Evolutionary conservation across 2,797 vertebrate species (phyloP), one percentile per base, ranked within the genome.

Genomic region (Alcedo quadribrachys): DNA sequence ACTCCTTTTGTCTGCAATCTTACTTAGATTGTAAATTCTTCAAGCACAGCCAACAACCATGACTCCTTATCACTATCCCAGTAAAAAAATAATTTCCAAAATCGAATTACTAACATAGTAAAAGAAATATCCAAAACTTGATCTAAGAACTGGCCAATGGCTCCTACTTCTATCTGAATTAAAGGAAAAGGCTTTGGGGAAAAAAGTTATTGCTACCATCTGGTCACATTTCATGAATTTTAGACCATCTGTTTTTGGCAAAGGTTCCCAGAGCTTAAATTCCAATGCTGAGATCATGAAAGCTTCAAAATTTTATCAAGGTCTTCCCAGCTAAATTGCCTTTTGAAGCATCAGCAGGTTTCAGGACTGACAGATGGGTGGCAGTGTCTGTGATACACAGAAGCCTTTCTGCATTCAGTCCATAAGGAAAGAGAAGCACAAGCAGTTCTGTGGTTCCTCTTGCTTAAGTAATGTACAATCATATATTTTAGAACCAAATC

Each of bases 191-290:
- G n/a, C 45, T 90, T 90, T 51, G 40, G 55, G 15, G 58, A 60
- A 87, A 75, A 69, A 33, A 24, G 14, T 77, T 70, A 21, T 8
- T 86, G 28, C 15, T 54, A 58, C 67, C 87, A 82, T 92, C 67
- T 90, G 89, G 67, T 85, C 65, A 70, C 21, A 40, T 84, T 81
- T 70, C 17, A 67, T 77, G 67, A 80, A 57, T 79, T 94, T 81
- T 58, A 81, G 24, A 63, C 78, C 67, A 84, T 85, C 75, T 91
- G 48, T 3, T 84, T 96, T 92, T 77, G 45, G 78, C 37, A 82
- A 95, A 77, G 25, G 19, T 9, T 87, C 24, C 16, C 40, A 83
- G 12, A 80, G 10, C n/a, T 5, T 58, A 57, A 0, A 76, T 74
- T 94, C 60, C 55, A 92, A 17, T 35, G 28, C 45, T 45, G 61